Base-by-base conservation (phyloP, 1,140 invertebrate species). In the Bombus balteatus region DNA sequence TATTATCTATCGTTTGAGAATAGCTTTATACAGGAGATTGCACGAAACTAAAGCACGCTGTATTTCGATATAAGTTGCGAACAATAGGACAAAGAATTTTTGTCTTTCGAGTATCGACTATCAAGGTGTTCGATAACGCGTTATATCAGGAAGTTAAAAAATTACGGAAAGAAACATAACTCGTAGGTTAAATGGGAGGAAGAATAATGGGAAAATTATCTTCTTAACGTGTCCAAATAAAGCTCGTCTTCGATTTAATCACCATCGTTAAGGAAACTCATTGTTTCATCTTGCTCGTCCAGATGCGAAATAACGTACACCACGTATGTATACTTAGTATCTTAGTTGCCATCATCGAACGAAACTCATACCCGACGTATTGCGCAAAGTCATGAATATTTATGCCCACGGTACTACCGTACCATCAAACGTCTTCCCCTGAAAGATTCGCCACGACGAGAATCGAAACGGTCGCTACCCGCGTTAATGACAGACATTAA, bases 311-410 rank as follows among this genome's bases (percentile, higher is more conserved):
- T n/a, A 62, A 62, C 28, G 47, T 53, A 22, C 13, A 12, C 25
- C 57, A 0, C 57, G 57, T 12, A 28, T 1, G 28, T 22, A 22
- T 53, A 53, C 47, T 10, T 13, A 1, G 28, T 62, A 13, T 62
- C 59, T n/a, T 12, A n/a, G 59, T 62, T n/a, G 59, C 28, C 28
- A 62, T 62, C 28, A 13, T 62, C 28, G 59, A 37, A 76, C 74
- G 39, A 62, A 39, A 59, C 74, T 2, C 59, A 5, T 13, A 57
- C 12, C 43, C 12, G 53, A 37, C 22, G 34, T n/a, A 76, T 76
- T 57, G 39, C 32, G 74, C 47, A 76, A 22, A 76, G 47, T 39
- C 74, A 62, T 76, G 74, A 76, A 76, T 76, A 76, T 76, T 76
- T 76, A 76, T 57, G 47, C 32, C 22, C 73, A 25, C 32, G 32